Evolutionary conservation across 2,888 invertebrate genomes (phyloP).

Genomic region (Physocephala rufipes): DNA sequence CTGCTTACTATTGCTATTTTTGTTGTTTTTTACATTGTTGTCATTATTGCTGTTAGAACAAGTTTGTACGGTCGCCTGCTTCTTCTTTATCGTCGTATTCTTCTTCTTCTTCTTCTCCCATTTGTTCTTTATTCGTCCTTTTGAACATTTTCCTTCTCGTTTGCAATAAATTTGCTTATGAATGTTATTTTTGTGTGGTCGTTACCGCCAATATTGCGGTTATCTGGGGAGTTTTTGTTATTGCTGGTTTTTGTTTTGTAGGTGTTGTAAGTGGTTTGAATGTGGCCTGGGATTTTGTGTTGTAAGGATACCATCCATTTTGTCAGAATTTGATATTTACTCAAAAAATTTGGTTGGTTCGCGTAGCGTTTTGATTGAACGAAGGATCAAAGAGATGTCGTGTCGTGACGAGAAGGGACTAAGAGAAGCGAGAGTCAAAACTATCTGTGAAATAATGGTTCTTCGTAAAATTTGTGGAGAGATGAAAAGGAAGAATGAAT

Average conservation of each 20-base stretch:
- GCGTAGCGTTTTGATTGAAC: too few relatives aligned
- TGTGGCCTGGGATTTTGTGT: slow-evolving; percentile 45
- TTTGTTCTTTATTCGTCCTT: too few relatives aligned
- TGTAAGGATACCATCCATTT: slow-evolving; percentile 59
- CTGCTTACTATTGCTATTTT: neutral
- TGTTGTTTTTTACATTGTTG: slow-evolving; percentile 24
- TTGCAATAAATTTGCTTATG: slow-evolving; percentile 64
- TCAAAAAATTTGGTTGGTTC: slow-evolving; percentile 30
- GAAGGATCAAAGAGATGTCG: too few relatives aligned
- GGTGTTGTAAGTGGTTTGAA: neutral
- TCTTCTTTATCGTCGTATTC: slow-evolving; percentile 18
- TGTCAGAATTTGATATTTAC: slow-evolving; percentile 62
- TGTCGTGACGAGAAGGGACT: neutral
- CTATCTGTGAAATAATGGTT: too few relatives aligned
- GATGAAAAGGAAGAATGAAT: neutral
- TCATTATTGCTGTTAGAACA: slow-evolving; percentile 17
- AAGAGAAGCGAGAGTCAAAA: neutral
- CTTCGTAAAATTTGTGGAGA: too few relatives aligned
- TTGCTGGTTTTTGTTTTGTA: slow-evolving; percentile 45
- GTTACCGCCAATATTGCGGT: too few relatives aligned
- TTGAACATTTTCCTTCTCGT: slow-evolving; percentile 59
- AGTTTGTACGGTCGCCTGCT: slow-evolving; percentile 11
- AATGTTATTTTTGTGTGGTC: slow-evolving; percentile 50
- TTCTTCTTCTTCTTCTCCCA: slow-evolving; percentile 30
- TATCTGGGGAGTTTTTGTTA: slow-evolving; percentile 38